phyloP scores from a whole-genome alignment of 1,140 invertebrate genomes.

The Drosophila miranda region DNA sequence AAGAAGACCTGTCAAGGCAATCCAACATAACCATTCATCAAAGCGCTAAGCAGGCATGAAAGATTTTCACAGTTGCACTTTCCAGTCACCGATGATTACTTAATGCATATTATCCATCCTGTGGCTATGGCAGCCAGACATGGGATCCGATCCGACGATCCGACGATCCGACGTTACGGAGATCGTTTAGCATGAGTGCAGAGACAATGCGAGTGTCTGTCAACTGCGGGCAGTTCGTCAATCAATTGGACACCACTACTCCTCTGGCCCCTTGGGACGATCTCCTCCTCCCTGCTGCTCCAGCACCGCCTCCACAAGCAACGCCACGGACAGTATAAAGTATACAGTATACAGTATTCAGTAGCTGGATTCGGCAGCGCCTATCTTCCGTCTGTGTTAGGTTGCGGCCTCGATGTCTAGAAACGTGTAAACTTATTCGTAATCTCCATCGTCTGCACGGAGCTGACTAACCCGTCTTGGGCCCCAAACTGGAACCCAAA shows the following conservation, averaged over 20 bases:
- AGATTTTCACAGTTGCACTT: constrained; percentile 43
- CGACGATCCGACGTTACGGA: not conserved
- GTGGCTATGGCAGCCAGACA: constrained; percentile 38
- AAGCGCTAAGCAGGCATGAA: constrained; percentile 44
- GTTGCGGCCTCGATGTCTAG: constrained; percentile 39
- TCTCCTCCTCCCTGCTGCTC: not conserved
- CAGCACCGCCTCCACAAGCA: not conserved
- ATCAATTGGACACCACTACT: constrained; percentile 16
- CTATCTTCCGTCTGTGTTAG: not conserved
- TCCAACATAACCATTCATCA: constrained; percentile 37
- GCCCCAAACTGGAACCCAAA: constrained; percentile 38
- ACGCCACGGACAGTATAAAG: too few species aligned
- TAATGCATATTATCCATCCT: constrained; percentile 40
- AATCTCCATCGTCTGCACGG: constrained; percentile 34
- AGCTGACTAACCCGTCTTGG: constrained; percentile 23
- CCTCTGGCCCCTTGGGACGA: not conserved
- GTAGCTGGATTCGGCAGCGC: not conserved
- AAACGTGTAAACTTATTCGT: constrained; percentile 39
- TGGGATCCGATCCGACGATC: constrained; percentile 4
- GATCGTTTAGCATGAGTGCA: constrained; percentile 44
- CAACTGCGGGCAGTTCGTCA: constrained; percentile 33
- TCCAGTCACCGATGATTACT: constrained; percentile 32
- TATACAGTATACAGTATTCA: too few species aligned
- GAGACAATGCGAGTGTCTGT: constrained; percentile 36
- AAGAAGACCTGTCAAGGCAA: constrained; percentile 23